Conservation (phyloP, 2,888 invertebrate species). For the Octonoba sinensis region DNA sequence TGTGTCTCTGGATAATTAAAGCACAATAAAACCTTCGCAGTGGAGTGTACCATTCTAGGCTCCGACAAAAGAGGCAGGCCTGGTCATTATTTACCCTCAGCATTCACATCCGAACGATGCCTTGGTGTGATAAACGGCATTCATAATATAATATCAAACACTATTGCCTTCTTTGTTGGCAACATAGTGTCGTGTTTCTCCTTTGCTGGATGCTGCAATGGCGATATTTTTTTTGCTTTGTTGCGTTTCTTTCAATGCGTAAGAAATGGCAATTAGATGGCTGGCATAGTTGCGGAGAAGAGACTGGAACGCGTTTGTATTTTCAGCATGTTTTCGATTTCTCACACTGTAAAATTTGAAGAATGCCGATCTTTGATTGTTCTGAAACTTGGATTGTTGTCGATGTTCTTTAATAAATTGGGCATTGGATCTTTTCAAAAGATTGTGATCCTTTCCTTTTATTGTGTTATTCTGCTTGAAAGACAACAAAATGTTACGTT, state of each 20-base stretch:
- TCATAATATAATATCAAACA: constrained; percentile 25
- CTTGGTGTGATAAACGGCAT: constrained; percentile 35
- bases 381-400: too few relatives aligned
- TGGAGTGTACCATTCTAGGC: too few relatives aligned
- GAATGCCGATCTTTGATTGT: too few relatives aligned
- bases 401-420: too few relatives aligned
- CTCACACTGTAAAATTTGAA: too few relatives aligned
- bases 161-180: not conserved
- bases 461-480: too few relatives aligned
- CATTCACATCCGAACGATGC: constrained; percentile 16
- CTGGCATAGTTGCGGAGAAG: not conserved
- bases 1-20: constrained; percentile 44
- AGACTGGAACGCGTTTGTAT: too few relatives aligned
- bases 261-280: constrained; percentile 17
- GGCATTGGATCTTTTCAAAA: too few relatives aligned
- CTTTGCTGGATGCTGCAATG: not conserved
- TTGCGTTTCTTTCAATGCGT: not conserved
- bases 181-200: not conserved
- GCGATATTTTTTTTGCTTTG: not conserved
- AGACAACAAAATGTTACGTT: too few relatives aligned
- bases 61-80: too few relatives aligned
- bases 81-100: constrained; percentile 10
- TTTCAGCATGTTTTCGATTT: too few relatives aligned
- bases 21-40: constrained; percentile 34
- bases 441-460: too few relatives aligned